Base-by-base conservation (phyloP, 2,888 invertebrate genomes). In the Zygaena filipendulae region DNA sequence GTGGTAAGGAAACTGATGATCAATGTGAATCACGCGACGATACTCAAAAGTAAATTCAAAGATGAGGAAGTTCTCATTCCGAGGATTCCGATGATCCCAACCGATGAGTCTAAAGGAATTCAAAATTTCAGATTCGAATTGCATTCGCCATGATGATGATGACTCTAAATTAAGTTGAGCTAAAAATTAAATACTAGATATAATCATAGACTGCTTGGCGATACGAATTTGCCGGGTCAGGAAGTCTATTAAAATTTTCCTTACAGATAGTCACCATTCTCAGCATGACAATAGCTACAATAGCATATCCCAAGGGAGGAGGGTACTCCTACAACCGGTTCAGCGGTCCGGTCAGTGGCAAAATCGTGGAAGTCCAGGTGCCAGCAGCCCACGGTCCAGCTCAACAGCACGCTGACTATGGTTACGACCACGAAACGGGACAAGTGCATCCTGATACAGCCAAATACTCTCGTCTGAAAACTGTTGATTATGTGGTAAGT, bases 261-360 rank as follows among this genome's bases (percentile, higher is more conserved):
- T n/a, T n/a, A n/a, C n/a, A n/a, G n/a, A n/a, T n/a, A n/a, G n/a
- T n/a, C n/a, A n/a, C n/a, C n/a, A n/a, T n/a, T n/a, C n/a, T n/a
- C n/a, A n/a, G n/a, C n/a, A n/a, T n/a, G n/a, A n/a, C n/a, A n/a
- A n/a, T n/a, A n/a, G n/a, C n/a, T n/a, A n/a, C n/a, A n/a, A n/a
- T n/a, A n/a, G 31, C 60, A 3, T 43, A 59, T 8, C 59, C 40
- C 2, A 66, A 57, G 32, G 55, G 59, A 13, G 82, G 84, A 16
- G 86, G 87, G 25, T 88, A 84, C 51, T 88, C 88, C 4, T 90
- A 86, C 60, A 84, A 86, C 49, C 83, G 86, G 42, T 90, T 90
- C 61, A 84, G 83, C 52, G 90, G 90, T 5, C 90, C 90, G 11
- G 89, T 90, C 13, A 87, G 86, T 48, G 90, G 89, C 1, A 71